phyloP scores from a whole-genome alignment of 2,797 vertebrate genomes.

The Pampus argenteus region DNA sequence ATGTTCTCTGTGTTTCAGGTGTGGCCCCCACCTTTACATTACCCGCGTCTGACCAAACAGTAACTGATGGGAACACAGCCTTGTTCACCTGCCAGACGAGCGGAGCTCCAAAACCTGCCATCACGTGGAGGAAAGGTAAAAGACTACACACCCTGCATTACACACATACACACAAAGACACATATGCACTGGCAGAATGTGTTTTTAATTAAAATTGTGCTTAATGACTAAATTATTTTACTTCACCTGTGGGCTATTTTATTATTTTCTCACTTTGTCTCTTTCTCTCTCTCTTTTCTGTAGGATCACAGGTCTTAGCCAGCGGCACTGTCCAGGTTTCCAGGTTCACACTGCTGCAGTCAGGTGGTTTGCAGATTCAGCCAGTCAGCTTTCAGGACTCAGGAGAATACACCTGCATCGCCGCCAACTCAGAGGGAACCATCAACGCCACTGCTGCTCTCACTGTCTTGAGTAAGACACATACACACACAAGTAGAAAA shows the following conservation, averaged over 20 bases:
- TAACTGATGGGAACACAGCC: constrained; percentile 89
- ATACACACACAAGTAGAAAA: constrained; percentile 3
- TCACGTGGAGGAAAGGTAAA: constrained; percentile 94
- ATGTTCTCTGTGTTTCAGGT: constrained; percentile 79
- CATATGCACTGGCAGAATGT: constrained; percentile 34
- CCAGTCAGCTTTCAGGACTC: constrained; percentile 90
- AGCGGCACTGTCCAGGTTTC: constrained; percentile 92
- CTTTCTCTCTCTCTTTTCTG: no score
- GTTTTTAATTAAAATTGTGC: constrained; percentile 36
- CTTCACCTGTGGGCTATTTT: constrained; percentile 41
- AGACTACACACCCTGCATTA: constrained; percentile 6
- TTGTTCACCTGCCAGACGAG: constrained; percentile 90
- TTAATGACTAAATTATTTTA: constrained; percentile 35
- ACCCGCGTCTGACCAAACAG: constrained; percentile 86
- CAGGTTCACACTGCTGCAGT: constrained; percentile 91
- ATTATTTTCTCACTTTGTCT: constrained; percentile 24
- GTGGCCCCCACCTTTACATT: constrained; percentile 87
- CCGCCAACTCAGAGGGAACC: constrained; percentile 87
- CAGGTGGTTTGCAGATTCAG: constrained; percentile 90
- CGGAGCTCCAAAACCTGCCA: constrained; percentile 92
- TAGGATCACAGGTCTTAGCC: constrained; percentile 90
- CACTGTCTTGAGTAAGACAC: constrained; percentile 94
- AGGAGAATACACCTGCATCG: constrained; percentile 91
- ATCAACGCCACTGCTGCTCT: constrained; percentile 87
- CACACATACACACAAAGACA: constrained; percentile 12